Percentiles rank a stretch among this genome's conserved stretches.
Conservation (phyloP, 2,113 vertebrate genomes). For the Corvus cornix region DNA sequence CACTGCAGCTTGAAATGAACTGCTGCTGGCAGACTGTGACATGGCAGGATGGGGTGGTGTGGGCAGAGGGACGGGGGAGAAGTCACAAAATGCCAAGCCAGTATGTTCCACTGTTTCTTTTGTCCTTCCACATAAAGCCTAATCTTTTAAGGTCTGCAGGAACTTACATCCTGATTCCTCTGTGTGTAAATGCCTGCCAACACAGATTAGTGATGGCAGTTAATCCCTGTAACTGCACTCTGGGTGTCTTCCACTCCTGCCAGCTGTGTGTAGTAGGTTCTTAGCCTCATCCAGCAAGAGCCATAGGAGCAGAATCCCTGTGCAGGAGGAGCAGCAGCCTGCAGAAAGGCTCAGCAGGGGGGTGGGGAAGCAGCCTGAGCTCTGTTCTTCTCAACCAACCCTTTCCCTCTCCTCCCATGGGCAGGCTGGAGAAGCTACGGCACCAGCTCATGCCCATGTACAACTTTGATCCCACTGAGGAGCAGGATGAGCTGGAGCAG, state of each 20-base stretch:
- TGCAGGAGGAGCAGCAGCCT: not conserved
- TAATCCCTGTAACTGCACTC: slow-evolving; percentile 3
- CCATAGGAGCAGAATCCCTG: not conserved
- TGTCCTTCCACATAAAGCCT: not conserved
- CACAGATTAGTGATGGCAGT: not conserved
- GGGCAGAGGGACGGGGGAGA: not conserved
- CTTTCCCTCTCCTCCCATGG: not conserved
- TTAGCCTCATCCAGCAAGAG: not conserved
- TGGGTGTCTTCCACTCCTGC: not conserved
- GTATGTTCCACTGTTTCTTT: not conserved
- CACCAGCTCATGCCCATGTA: slow-evolving; percentile 99
- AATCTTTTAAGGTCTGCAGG: not conserved
- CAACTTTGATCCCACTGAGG: slow-evolving; percentile 95
- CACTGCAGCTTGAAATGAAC: not conserved
- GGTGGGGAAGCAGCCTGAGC: not conserved
- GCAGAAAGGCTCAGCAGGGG: not conserved
- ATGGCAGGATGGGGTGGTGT: not conserved
- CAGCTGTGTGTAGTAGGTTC: not conserved
- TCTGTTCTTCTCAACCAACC: not conserved
- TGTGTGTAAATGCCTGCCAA: not conserved
- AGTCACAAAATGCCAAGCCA: not conserved
- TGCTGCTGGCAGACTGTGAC: not conserved
- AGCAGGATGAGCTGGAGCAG: slow-evolving; percentile 96
- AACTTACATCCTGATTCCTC: slow-evolving; percentile 1
- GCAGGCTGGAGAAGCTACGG: slow-evolving; percentile 94